phyloP scores from a whole-genome alignment of 2,888 invertebrate genomes.

The Sesia apiformis region DNA sequence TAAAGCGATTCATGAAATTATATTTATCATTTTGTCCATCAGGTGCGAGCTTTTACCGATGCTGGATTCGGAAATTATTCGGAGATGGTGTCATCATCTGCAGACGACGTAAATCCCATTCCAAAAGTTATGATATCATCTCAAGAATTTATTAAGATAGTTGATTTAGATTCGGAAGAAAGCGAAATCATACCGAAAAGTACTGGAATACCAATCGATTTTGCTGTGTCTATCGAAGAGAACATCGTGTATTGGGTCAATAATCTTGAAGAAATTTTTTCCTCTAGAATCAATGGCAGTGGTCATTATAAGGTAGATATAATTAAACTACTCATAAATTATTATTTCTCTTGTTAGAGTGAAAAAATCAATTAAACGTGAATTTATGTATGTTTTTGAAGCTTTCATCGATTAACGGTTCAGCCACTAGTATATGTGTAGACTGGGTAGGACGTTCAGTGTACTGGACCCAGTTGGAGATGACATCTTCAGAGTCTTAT shows the following conservation, averaged over 20 bases:
- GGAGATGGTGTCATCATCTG: conserved; percentile 72
- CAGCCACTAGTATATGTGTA: conserved; percentile 79
- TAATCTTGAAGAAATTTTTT: conserved; percentile 80
- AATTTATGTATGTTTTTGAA: conserved; percentile 9
- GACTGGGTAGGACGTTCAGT: conserved; percentile 92
- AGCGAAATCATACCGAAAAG: conserved; percentile 76
- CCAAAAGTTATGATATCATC: conserved; percentile 86
- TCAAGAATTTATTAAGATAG: conserved; percentile 80
- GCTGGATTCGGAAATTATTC: conserved; percentile 85
- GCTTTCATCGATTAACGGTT: conserved; percentile 60
- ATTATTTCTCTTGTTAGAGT: too few species aligned
- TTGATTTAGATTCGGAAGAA: conserved; percentile 83
- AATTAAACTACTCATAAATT: too few species aligned
- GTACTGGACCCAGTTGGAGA: conserved; percentile 84
- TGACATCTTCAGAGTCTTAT: conserved; percentile 52
- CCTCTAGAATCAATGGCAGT: conserved; percentile 72
- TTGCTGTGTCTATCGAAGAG: conserved; percentile 80
- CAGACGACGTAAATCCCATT: conserved; percentile 83
- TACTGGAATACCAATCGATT: conserved; percentile 80
- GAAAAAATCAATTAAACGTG: too few species aligned
- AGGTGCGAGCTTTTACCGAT: conserved; percentile 87
- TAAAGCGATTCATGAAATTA: neutral
- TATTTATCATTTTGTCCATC: conserved; percentile 10
- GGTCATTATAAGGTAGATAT: conserved; percentile 57
- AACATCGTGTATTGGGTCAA: conserved; percentile 88